A percentile compares a stretch with the other conserved stretches of the same genome.
These are phyloP conservation scores for Zaprionus tsacasi DNA, from an alignment of 1,140 invertebrate genomes.

Conservation along the genomic window DNA sequence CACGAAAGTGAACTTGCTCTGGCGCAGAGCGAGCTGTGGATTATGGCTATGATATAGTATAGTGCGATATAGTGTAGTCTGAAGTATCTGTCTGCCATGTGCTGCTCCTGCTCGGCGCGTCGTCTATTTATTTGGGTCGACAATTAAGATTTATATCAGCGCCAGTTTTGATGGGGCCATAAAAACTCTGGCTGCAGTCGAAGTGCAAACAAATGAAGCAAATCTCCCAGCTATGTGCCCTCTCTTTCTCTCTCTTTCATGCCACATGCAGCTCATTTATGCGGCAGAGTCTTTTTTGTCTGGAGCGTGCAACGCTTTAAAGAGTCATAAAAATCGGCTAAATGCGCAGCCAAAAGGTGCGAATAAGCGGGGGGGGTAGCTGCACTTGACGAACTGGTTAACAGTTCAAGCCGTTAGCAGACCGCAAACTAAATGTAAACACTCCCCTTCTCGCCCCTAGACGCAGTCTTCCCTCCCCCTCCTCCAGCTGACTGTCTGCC, in stretches of 20 bases:
- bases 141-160: constrained; percentile 81
- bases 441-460: constrained; percentile 11
- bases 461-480: not conserved
- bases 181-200: constrained; percentile 66
- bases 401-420: constrained; percentile 29
- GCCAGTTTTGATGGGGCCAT: constrained; percentile 72
- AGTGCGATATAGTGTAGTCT: constrained; percentile 7
- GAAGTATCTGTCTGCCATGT: constrained; percentile 36
- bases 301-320: constrained; percentile 66
- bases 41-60: constrained; percentile 19
- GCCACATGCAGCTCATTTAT: constrained; percentile 65
- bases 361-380: too few relatives aligned
- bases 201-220: constrained; percentile 58
- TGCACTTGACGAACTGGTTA: constrained; percentile 46
- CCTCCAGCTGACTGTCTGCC: constrained; percentile 33
- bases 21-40: constrained; percentile 23
- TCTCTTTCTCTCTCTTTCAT: constrained; percentile 6
- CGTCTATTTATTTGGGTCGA: constrained; percentile 82
- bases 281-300: constrained; percentile 59
- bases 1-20: constrained; percentile 53
- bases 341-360: constrained; percentile 65
- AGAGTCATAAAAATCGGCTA: constrained; percentile 77
- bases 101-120: constrained; percentile 18
- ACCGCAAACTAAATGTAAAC: constrained; percentile 80
- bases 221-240: constrained; percentile 27